A percentile compares a stretch with the other conserved stretches of the same genome.
Conservation (phyloP, 2,888 invertebrate species). For the Drosophila anceps region DNA sequence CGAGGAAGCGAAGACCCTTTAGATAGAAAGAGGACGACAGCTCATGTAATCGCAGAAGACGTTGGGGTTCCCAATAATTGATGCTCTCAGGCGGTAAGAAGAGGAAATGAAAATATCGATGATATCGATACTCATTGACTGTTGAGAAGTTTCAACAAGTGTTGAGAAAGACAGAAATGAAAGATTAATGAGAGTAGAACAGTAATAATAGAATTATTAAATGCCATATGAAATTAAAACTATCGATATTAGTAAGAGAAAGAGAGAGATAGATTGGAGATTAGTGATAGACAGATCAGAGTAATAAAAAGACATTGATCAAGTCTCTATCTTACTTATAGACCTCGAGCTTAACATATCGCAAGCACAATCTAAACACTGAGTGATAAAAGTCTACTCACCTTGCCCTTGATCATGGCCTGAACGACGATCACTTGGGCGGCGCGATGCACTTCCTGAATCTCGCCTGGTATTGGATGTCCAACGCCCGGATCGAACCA, state of each 20-base stretch:
- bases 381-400: slow-evolving; percentile 83
- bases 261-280: neutral
- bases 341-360: neutral
- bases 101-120: no score
- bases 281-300: neutral
- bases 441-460: slow-evolving; percentile 94
- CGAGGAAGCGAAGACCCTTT: neutral
- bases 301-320: neutral
- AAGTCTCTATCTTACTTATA: neutral
- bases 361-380: neutral
- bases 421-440: slow-evolving; percentile 96
- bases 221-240: neutral
- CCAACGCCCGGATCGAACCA: slow-evolving; percentile 97
- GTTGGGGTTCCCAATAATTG: no score
- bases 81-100: no score
- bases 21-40: no score
- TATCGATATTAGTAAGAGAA: neutral
- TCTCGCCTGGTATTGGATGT: slow-evolving; percentile 95
- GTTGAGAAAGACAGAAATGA: no score
- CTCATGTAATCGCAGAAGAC: no score
- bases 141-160: no score
- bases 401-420: slow-evolving; percentile 94
- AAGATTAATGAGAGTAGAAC: no score
- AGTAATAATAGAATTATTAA: neutral
- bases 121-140: no score